Percentiles rank a stretch among this genome's conserved stretches.
These are phyloP conservation scores for Chelonoidis abingdonii DNA, from an alignment of 2,113 vertebrate genomes.

Conservation along the genomic window DNA sequence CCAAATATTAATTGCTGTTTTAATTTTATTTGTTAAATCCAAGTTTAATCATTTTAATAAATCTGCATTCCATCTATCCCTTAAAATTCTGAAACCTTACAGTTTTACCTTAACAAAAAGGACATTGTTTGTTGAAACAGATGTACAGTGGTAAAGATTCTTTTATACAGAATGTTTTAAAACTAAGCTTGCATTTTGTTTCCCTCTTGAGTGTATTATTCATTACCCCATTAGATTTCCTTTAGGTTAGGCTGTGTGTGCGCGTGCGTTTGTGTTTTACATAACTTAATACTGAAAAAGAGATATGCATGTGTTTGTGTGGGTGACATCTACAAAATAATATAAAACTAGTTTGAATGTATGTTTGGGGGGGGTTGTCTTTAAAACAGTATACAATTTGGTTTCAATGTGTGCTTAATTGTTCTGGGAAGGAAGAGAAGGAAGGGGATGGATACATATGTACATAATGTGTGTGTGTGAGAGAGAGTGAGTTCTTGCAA, in stretches of 20 bases:
- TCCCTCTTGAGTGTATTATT: background rate
- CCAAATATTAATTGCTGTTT: no score
- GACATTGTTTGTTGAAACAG: background rate
- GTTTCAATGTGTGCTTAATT: background rate
- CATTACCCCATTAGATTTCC: background rate
- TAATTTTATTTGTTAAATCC: no score
- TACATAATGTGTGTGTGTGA: background rate
- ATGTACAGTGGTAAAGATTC: background rate
- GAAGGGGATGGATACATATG: background rate
- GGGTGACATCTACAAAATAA: no score
- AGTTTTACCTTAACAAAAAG: background rate
- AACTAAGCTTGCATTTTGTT: background rate
- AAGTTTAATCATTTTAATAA: no score
- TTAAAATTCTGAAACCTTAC: background rate
- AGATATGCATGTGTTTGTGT: background rate
- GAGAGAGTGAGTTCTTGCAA: background rate
- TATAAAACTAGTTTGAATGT: no score
- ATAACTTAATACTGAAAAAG: background rate
- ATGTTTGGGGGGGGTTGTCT: no score
- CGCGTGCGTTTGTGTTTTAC: background rate
- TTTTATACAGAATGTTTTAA: background rate
- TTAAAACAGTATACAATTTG: no score
- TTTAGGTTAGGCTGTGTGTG: background rate
- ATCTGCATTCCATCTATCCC: background rate
- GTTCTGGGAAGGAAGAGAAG: background rate